Percentiles rank a stretch among this genome's conserved stretches.
phyloP scores from a whole-genome alignment of 2,113 vertebrate genomes.

The Charina bottae region DNA sequence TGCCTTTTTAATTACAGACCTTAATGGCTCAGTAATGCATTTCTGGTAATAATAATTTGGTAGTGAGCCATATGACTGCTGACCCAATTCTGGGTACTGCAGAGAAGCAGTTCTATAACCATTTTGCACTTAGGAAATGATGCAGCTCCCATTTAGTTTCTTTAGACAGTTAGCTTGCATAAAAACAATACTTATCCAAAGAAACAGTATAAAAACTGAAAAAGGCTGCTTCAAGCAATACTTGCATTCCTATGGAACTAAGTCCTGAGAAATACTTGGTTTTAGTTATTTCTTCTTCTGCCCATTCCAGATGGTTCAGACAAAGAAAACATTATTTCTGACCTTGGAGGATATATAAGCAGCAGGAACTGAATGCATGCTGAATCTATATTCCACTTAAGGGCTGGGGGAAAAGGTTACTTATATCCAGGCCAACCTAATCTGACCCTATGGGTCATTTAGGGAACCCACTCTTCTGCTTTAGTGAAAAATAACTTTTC shows the following conservation, averaged over 20 bases:
- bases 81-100: neutral
- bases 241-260: neutral
- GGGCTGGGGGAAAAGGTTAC: neutral
- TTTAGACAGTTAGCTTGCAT: neutral
- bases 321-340: neutral
- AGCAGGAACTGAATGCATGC: neutral
- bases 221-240: neutral
- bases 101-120: neutral
- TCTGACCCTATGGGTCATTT: neutral
- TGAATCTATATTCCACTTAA: neutral
- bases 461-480: neutral
- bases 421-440: neutral
- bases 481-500: neutral
- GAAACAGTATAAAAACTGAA: neutral
- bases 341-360: neutral
- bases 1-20: slow-evolving; percentile 6
- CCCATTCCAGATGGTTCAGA: neutral
- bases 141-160: neutral
- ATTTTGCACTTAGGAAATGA: neutral
- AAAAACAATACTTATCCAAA: neutral
- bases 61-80: neutral
- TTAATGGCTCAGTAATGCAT: slow-evolving; percentile 4
- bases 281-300: neutral
- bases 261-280: neutral
- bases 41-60: slow-evolving; percentile 12